Evolutionary conservation across 2,113 vertebrate species (phyloP).

Genomic region (Rhegmatorhina hoffmannsi): DNA sequence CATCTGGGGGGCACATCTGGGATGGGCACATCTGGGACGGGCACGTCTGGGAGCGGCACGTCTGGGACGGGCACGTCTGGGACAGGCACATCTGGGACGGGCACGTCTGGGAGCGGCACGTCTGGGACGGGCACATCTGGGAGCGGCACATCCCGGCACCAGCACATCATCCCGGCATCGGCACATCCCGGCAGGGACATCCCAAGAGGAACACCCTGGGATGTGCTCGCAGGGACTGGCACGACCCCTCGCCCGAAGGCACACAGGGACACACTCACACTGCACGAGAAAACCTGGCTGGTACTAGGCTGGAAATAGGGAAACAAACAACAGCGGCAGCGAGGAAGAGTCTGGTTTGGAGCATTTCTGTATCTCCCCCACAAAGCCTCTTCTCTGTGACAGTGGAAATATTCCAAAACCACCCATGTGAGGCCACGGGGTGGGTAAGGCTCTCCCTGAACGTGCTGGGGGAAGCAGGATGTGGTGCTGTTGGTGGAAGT

Average conservation of each 20-base stretch:
- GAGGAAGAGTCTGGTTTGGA: background rate
- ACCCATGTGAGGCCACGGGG: fast-evolving
- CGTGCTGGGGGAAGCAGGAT: fast-evolving
- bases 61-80: no score
- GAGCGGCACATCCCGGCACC: no score
- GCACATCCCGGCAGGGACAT: no score
- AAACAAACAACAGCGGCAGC: background rate
- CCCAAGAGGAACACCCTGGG: no score
- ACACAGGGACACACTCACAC: background rate
- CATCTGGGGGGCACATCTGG: no score
- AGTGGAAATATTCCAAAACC: no score
- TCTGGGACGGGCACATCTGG: no score
- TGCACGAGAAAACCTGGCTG: background rate
- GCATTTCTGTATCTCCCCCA: background rate
- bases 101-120: no score
- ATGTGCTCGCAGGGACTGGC: background rate
- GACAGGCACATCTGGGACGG: no score
- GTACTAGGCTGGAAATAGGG: background rate
- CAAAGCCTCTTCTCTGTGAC: background rate
- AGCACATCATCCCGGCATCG: no score
- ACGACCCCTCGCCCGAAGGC: background rate
- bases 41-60: no score
- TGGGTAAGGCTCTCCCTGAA: background rate
- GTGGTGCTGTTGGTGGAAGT: fast-evolving
- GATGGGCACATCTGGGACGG: no score